Evolutionary conservation across 2,888 invertebrate genomes (phyloP).

Genomic region (Spilosoma lubricipeda): DNA sequence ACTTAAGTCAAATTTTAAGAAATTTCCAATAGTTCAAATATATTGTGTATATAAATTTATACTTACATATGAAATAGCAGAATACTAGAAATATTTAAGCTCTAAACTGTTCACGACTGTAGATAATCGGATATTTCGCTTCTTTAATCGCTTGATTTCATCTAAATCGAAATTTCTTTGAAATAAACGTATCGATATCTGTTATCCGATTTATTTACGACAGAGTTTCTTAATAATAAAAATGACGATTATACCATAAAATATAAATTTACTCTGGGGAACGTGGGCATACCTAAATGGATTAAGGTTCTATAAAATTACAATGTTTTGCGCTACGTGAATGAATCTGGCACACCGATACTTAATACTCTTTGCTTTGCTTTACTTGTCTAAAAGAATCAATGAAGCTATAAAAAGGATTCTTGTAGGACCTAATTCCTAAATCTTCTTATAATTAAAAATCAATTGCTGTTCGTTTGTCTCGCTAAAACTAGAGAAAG

Average conservation of each 20-base stretch:
- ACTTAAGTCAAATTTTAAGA: not conserved
- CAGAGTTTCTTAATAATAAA: constrained; percentile 42
- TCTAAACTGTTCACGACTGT: constrained; percentile 18
- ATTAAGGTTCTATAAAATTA: constrained; percentile 52
- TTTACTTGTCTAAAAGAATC: constrained; percentile 22
- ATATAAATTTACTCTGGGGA: constrained; percentile 38
- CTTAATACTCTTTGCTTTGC: constrained; percentile 26
- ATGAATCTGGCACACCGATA: constrained; percentile 44
- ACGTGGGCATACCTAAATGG: constrained; percentile 46
- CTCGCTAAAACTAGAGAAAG: too few relatives aligned
- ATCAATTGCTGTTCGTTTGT: too few relatives aligned
- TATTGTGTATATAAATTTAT: not conserved
- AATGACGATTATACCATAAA: constrained; percentile 43
- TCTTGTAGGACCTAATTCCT: not conserved
- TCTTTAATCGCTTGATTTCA: constrained; percentile 26
- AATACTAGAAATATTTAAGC: constrained; percentile 13
- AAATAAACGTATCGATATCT: constrained; percentile 36
- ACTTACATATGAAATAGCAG: not conserved
- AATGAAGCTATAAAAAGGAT: not conserved
- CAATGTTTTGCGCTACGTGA: constrained; percentile 44
- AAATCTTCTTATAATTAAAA: too few relatives aligned
- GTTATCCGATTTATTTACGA: constrained; percentile 39
- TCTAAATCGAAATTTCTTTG: constrained; percentile 20
- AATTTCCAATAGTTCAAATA: not conserved
- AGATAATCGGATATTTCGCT: constrained; percentile 16